Conservation (phyloP, 2,113 vertebrate genomes). For the Cololabis saira region DNA sequence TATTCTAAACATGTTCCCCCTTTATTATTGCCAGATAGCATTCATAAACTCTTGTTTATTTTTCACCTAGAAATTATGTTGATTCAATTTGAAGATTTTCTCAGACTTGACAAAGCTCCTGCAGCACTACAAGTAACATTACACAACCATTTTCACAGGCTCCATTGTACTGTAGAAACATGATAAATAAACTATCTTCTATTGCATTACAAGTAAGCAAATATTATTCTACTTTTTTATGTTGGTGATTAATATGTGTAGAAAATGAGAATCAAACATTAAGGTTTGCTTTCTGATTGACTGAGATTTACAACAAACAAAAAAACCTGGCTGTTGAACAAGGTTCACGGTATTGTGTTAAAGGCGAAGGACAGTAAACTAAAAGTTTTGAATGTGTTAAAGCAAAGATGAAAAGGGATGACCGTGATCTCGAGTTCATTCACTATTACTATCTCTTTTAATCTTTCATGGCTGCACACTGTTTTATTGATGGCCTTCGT, state of each 20-base stretch:
- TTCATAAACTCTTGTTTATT: too few relatives aligned
- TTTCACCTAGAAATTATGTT: too few relatives aligned
- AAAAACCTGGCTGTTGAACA: too few relatives aligned
- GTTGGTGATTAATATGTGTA: too few relatives aligned
- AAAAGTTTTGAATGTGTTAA: background rate
- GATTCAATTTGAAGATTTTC: background rate
- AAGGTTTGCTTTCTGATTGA: too few relatives aligned
- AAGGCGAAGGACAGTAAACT: background rate
- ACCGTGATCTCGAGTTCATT: constrained; percentile 11
- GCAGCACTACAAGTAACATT: background rate
- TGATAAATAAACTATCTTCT: background rate
- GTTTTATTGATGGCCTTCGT: constrained; percentile 39
- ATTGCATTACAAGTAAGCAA: too few relatives aligned
- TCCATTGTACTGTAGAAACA: background rate
- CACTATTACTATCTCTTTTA: constrained; percentile 17
- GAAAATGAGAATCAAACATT: too few relatives aligned
- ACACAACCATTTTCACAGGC: background rate
- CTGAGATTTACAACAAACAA: too few relatives aligned
- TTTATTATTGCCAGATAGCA: too few relatives aligned
- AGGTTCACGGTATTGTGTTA: background rate
- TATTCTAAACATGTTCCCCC: too few relatives aligned
- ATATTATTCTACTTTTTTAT: too few relatives aligned
- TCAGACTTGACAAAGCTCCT: constrained; percentile 3
- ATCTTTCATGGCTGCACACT: constrained; percentile 25
- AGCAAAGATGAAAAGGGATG: background rate